Base-by-base conservation (phyloP, 2,113 vertebrate genomes). In the Engystomops pustulosus region DNA sequence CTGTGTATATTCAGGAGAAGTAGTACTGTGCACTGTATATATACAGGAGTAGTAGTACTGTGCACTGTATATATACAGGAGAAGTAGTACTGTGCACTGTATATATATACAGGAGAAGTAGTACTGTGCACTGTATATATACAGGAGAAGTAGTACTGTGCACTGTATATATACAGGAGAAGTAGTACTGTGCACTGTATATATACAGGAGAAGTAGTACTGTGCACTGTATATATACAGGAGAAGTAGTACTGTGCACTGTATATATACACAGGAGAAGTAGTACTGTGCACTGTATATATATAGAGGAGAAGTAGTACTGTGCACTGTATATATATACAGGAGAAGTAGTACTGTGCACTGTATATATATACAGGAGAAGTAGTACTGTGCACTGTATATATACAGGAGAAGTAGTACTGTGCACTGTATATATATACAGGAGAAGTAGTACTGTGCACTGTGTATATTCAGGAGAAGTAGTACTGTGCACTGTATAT, bases 51-150 rank as follows among this genome's bases (percentile, higher is more conserved):
- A 36, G 65, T 36, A 17, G 32, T 45, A 45, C 44, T 45, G 44
- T 45, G 44, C 44, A 2, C 7, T n/a, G n/a, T 45, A 12, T 45
- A 12, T 45, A 45, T 45, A 45, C 44, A 45, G 44, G 38, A 41
- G n/a, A n/a, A n/a, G n/a, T n/a, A n/a, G n/a, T n/a, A n/a, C n/a
- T n/a, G n/a, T n/a, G n/a, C n/a, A n/a, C n/a, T n/a, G n/a, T n/a
- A n/a, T n/a, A n/a, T n/a, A n/a, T n/a, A n/a, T n/a, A n/a, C 38
- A 5, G 8, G 38, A 45, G 44, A 45, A 45, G 44, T 45, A 2
- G 44, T 68, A 68, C 65, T 68, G 65, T 36, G 65, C 65, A 68
- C 12, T 34, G 65, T 2, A 65, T 32, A 65, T 32, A 58, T 25
- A 25, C 23, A 25, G 55, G 2, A 58, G 2, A 3, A 25, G 12